Base-by-base conservation (phyloP, 2,888 invertebrate species). In the Drosophila incognita region DNA sequence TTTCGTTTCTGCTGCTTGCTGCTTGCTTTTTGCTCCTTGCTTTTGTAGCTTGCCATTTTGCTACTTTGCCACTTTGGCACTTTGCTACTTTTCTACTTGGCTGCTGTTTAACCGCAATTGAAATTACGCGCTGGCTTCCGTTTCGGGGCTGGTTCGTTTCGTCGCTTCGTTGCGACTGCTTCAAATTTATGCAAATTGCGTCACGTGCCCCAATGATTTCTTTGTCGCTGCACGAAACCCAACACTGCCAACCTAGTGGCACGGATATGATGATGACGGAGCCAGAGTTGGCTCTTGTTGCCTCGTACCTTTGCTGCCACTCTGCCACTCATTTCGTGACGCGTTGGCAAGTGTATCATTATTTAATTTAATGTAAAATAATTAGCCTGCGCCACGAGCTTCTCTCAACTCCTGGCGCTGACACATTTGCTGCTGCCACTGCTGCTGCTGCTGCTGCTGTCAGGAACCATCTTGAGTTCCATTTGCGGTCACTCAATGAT, bases 291-390 rank as follows among this genome's bases (percentile, higher is more conserved):
- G 51, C 35, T 64, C 57, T 60, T 35, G 42, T 31, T 29, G 18
- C 29, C 33, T 21, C 48, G 38, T 68, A 73, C 74, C 69, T 70
- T 80, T 48, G 35, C 51, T 31, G 13, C n/a, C 40, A 78, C 46
- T 64, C 24, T 42, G 82, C 49, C 69, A 72, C 87, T 76, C 76
- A 56, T 74, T 81, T 72, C 70, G 74, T 74, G 69, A 57, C 66
- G 56, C 69, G 63, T 53, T 83, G 79, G 80, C 90, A 86, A 90
- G 87, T 90, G 92, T 92, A 92, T 93, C 93, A 93, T 93, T 93
- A 93, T 93, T 93, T 93, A 93, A 93, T 93, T 93, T 93, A 93
- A 93, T 92, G 90, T 92, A 92, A 93, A 93, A 93, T 93, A 93
- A 93, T 93, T 93, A 93, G 92, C 89, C 75, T 73, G 78, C 74